Evolutionary conservation across 2,113 vertebrate genomes (phyloP), one percentile per base, ranked within the genome.

Genomic region (Bos taurus): DNA sequence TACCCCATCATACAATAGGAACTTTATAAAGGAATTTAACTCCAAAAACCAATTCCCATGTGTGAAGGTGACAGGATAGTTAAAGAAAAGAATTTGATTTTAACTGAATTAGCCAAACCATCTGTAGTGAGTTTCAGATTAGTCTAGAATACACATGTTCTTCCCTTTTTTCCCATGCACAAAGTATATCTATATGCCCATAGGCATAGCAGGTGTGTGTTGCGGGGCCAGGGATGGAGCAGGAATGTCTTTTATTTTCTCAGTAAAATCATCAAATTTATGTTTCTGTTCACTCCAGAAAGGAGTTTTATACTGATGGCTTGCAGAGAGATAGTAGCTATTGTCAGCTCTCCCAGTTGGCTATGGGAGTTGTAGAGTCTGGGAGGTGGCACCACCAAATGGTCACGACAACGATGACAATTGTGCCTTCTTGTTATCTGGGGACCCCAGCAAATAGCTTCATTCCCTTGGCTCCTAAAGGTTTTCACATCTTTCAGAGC

Each of bases 91-190:
- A 74, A 94, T 82, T 30, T 87, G 17, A 46, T 50, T 92, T 93
- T 56, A 97, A 85, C 23, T 40, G 30, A 84, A 52, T 90, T 91
- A 96, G 8, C 57, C 57, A 93, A 80, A 56, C 62, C 33, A 93
- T 43, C 59, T 91, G 82, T 88, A 80, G 57, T 62, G 71, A 92
- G 90, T 81, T 95, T 96, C 94, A 88, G 43, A 62, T 86, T 86
- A 85, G 59, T 52, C 11, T 81, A 87, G 33, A 78, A 21, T 90
- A 87, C 59, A 80, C 33, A 62, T 87, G 28, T 78, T 83, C 60
- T 5, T 28, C 50, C n/a, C 62, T 87, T 90, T 90, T 54, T 60
- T 97, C 87, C 62, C 60, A 25, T 36, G 36, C n/a, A 80, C 43
- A 26, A 88, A 83, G 23, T 46, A 33, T n/a, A 54, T 54, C 62